Percentiles rank a stretch among this genome's conserved stretches.
Evolutionary conservation across 2,113 vertebrate species (phyloP).

Genomic region (Pluvianellus socialis): DNA sequence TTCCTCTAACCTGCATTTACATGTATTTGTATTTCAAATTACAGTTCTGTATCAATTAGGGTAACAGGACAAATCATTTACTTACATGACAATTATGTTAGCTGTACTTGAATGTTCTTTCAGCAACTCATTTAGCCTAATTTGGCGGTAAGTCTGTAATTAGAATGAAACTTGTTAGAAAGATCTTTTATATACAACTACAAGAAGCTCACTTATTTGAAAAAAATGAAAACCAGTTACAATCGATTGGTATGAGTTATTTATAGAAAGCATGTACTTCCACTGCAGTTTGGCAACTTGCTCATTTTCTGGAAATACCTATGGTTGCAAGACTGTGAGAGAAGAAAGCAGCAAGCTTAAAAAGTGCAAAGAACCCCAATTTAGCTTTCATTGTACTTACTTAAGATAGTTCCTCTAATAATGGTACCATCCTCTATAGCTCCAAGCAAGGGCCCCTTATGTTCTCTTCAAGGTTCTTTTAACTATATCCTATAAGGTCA

Average conservation of each 20-base stretch:
- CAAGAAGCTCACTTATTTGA: neutral
- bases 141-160: slow-evolving; percentile 91
- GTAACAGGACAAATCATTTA: neutral
- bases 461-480: neutral
- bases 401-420: neutral
- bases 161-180: neutral
- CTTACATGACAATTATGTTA: slow-evolving; percentile 98
- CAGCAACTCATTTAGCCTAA: slow-evolving; percentile 94
- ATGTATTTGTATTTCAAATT: neutral
- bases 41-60: neutral
- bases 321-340: neutral
- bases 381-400: no score
- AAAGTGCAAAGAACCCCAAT: neutral
- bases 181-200: neutral
- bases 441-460: neutral
- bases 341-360: neutral
- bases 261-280: neutral
- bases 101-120: slow-evolving; percentile 92
- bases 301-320: neutral
- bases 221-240: neutral
- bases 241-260: neutral
- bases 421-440: neutral
- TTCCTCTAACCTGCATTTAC: neutral
- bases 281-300: neutral
- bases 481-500: neutral